Evolutionary conservation across 2,797 vertebrate genomes (phyloP).

Genomic region (Corythornis leucogaster): DNA sequence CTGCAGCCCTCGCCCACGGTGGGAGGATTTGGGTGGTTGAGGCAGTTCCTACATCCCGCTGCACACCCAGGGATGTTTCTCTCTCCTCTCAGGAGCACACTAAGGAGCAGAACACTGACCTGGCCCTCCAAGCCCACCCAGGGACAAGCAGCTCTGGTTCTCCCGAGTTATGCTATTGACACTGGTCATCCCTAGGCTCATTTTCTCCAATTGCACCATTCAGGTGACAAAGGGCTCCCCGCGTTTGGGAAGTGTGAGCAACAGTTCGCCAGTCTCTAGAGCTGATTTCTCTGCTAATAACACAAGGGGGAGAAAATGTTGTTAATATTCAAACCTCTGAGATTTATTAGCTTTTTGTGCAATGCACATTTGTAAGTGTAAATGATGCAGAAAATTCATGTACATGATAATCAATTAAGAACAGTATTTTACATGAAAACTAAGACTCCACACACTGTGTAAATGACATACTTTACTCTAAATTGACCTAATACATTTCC

Average conservation of each 20-base stretch:
- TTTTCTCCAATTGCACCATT: conserved; percentile 7
- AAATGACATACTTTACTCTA: conserved; percentile 62
- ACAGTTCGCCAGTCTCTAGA: conserved; percentile 4
- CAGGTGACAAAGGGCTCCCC: not conserved
- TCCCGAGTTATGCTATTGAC: not conserved
- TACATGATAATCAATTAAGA: conserved; percentile 66
- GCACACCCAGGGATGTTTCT: not conserved
- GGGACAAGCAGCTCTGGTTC: not conserved
- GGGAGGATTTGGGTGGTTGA: not conserved
- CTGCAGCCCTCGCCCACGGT: rapidly evolving
- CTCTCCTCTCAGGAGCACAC: not conserved
- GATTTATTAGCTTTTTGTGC: conserved; percentile 65
- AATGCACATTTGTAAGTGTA: conserved; percentile 60
- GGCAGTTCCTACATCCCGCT: not conserved
- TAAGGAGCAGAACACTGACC: conserved; percentile 6
- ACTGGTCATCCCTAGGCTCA: not conserved
- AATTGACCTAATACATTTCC: conserved; percentile 72
- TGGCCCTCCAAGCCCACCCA: not conserved
- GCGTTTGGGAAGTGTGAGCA: conserved; percentile 21
- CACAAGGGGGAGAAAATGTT: conserved; percentile 40
- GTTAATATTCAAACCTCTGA: conserved; percentile 43
- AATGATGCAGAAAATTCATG: conserved; percentile 63
- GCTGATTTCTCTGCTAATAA: conserved; percentile 37
- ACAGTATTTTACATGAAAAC: conserved; percentile 53
- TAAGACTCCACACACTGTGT: conserved; percentile 16